Conservation (phyloP, 2,888 invertebrate species). For the Labia minor region DNA sequence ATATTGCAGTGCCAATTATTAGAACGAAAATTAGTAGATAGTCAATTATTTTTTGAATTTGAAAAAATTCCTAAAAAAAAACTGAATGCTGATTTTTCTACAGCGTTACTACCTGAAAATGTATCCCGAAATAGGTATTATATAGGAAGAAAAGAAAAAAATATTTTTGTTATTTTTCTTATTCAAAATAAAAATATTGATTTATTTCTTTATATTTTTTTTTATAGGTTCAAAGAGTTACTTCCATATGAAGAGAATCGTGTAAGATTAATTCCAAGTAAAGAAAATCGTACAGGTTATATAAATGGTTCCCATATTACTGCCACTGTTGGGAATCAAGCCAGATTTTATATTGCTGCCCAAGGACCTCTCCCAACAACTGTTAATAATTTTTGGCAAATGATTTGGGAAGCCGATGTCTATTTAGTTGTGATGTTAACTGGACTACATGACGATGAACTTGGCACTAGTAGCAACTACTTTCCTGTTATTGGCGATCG, state of each 20-base stretch:
- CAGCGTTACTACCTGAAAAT: constrained; percentile 62
- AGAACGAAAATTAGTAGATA: constrained; percentile 57
- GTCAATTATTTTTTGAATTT: constrained; percentile 71
- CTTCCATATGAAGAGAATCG: constrained; percentile 86
- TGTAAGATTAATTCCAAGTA: constrained; percentile 67
- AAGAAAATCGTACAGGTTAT: constrained; percentile 76
- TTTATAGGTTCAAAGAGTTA: constrained; percentile 56
- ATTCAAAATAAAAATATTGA: too few species aligned
- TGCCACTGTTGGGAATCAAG: constrained; percentile 68
- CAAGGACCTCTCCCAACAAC: constrained; percentile 55
- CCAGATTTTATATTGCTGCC: constrained; percentile 76
- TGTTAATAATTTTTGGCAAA: constrained; percentile 69
- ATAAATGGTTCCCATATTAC: constrained; percentile 87
- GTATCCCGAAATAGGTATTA: constrained; percentile 40
- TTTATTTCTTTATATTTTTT: constrained; percentile 29
- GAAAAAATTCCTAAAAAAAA: constrained; percentile 70
- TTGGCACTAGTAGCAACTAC: constrained; percentile 39
- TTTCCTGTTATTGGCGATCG: constrained; percentile 48
- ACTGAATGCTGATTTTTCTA: constrained; percentile 55
- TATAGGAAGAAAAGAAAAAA: too few species aligned
- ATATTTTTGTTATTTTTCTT: too few species aligned
- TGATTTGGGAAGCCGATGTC: constrained; percentile 81
- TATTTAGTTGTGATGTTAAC: constrained; percentile 69
- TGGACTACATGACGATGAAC: constrained; percentile 39
- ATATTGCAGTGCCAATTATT: constrained; percentile 50